These are phyloP conservation scores for Spongilla lacustris DNA, from an alignment of 37 sponge, comb jelly and placozoan species.

Conservation along the genomic window DNA sequence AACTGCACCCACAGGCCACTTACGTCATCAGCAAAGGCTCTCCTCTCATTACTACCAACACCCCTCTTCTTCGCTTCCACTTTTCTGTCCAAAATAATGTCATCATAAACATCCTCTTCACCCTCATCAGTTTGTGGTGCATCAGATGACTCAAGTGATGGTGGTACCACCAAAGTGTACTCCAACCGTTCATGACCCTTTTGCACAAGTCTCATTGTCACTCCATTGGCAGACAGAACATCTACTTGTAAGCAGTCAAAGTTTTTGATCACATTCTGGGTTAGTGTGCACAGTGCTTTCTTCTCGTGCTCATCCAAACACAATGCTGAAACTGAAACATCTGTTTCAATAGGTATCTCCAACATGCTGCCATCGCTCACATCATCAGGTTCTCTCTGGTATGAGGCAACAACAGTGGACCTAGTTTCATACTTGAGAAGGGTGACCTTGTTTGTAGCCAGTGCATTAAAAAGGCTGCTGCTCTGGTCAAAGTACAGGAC, in stretches of 20 bases:
- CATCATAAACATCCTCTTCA: too few species aligned
- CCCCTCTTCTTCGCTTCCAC: too few species aligned
- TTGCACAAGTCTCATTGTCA: not conserved
- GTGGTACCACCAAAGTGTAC: not conserved
- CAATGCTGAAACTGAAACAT: not conserved
- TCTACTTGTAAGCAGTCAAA: not conserved
- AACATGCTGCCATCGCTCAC: not conserved
- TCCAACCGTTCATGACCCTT: not conserved
- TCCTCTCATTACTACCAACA: too few species aligned
- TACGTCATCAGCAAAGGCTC: not conserved
- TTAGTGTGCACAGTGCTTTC: not conserved
- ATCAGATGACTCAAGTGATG: not conserved
- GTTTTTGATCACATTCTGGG: not conserved
- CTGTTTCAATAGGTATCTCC: not conserved
- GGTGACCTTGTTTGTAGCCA: not conserved
- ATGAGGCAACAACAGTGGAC: not conserved
- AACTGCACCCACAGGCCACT: not conserved
- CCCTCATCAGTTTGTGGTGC: too few species aligned
- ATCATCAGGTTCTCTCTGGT: too few species aligned
- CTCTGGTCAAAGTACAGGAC: not conserved
- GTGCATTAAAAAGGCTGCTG: not conserved
- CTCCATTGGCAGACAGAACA: not conserved
- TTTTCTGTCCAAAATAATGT: too few species aligned
- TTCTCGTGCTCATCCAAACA: not conserved
- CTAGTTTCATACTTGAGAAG: not conserved